Evolutionary conservation across 2,797 vertebrate species (phyloP), one percentile per base, ranked within the genome.

Genomic region (Fistularia commersonii): DNA sequence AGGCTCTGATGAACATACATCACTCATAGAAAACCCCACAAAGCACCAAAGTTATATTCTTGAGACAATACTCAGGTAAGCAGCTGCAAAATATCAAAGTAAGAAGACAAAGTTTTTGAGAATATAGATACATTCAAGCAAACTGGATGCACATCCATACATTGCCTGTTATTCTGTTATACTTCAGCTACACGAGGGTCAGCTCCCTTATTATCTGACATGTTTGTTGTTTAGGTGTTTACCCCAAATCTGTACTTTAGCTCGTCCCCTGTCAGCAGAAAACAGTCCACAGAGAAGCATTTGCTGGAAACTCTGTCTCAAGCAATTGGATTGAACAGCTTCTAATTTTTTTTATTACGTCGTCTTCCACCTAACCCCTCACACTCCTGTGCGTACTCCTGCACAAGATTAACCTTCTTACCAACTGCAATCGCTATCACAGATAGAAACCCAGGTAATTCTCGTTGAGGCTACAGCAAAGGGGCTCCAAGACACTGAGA

Each of bases 1-100:
- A 54, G 52, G 80, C 66, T 69, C 64, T 56, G 72, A 64, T 79
- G 51, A 78, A 68, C 60, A 66, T 56, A 57, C 40, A 50, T 58
- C 67, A 68, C 51, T 55, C 45, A 51, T 36, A 57, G 51, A 54
- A 38, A 72, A 51, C 45, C 40, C 46, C n/a, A 46, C 33, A 54
- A 57, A 56, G 53, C 35, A 64, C 60, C 54, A 51, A 55, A 69
- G 39, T 58, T 51, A 47, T 12, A 54, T 14, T 52, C 12, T 51
- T 23, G 15, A 38, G 57, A 59, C 45, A 51, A 54, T 46, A 46
- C 45, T 37, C 50, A 53, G 12, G 31, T 23, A 32, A 36, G 56
- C 33, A 65, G 35, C 6, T 49, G 51, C 11, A 31, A 41, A 50
- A 66, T 67, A 23, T 4, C 4, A 23, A 23, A 23, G 23, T 23